Base-by-base conservation (phyloP, 2,797 vertebrate species). In the Somateria mollissima region DNA sequence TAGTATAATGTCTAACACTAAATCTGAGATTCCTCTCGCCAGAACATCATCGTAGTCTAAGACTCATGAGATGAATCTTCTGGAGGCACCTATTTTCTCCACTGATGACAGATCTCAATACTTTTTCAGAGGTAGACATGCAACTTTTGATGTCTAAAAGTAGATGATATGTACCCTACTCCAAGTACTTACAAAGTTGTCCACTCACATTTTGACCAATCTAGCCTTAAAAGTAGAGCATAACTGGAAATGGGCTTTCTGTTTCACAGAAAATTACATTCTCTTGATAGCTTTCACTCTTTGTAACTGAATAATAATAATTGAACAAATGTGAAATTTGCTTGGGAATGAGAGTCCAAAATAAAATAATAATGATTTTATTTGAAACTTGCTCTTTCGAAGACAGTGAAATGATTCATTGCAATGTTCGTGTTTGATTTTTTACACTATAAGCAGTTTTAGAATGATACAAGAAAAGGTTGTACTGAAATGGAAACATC, bases 401-500 rank as follows among this genome's bases (percentile, higher is more conserved):
- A 51, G 13, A 51, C 49, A 51, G 24, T 27, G 49, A 27, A 92
- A 76, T 56, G 84, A 84, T 89, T 92, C 81, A 87, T 62, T 70
- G 34, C 27, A 87, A 87, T 67, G 43, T 0, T 87, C 5, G 3
- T 87, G 37, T 87, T 93, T 92, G 84, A 96, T 89, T 94, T 92
- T 70, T 84, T 74, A 82, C 36, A 62, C 22, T 65, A 51, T n/a
- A 74, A 88, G 51, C 12, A 80, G 28, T 20, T 92, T 90, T 82
- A 69, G 81, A 90, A 69, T 78, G 11, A 69, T 41, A 92, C 28
- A 51, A 75, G 79, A 92, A 88, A 95, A 27, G 49, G 28, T 89
- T 73, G 53, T 87, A 79, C 94, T 71, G 78, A 85, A 92, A 93
- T 80, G 69, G 72, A 90, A 93, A 82, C 8, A 62, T 84, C 60